Evolutionary conservation across 1,140 invertebrate genomes (phyloP), one percentile per base, ranked within the genome.

Genomic region (Hypothenemus hampei): DNA sequence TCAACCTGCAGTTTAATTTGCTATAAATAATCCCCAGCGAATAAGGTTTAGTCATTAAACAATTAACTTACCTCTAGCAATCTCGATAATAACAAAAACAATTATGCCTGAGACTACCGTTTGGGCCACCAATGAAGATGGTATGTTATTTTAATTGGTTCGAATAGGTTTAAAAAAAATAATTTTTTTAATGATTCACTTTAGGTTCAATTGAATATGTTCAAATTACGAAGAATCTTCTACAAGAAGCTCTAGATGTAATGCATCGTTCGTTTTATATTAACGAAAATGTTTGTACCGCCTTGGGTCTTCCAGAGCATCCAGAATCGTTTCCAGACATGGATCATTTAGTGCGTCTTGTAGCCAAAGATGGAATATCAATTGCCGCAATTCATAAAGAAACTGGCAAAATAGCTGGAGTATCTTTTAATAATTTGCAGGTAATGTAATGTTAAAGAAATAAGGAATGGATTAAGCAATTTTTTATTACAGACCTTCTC

Each of bases 371-470:
- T 61, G 82, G 82, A 0, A 77, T 82, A 0, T 84, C 81, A 1
- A 59, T 85, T 15, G 73, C 83, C 1, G 81, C 81, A 0, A 65
- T 80, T 1, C 75, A 78, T 29, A 68, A 73, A 4, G 47, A 61
- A 3, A 82, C 67, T 11, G 69, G 71, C 2, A 63, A 77, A 58
- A 77, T 84, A 4, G 76, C 73, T 4, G 76, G 79, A 0, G 82
- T 77, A 0, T 65, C 76, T 4, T 83, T 85, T 59, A 85, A 85
- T 62, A 85, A 85, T 73, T 67, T 85, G 24, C 81, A 84, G 60
- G 76, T 45, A 64, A 22, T n/a, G 10, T 46, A 31, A 11, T 50
- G n/a, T n/a, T n/a, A n/a, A n/a, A n/a, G n/a, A n/a, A n/a, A n/a
- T n/a, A n/a, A n/a, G n/a, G n/a, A n/a, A n/a, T n/a, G n/a, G n/a